Evolutionary conservation across 2,797 vertebrate genomes (phyloP).

Genomic region (Ctenochaetus hawaiiensis): DNA sequence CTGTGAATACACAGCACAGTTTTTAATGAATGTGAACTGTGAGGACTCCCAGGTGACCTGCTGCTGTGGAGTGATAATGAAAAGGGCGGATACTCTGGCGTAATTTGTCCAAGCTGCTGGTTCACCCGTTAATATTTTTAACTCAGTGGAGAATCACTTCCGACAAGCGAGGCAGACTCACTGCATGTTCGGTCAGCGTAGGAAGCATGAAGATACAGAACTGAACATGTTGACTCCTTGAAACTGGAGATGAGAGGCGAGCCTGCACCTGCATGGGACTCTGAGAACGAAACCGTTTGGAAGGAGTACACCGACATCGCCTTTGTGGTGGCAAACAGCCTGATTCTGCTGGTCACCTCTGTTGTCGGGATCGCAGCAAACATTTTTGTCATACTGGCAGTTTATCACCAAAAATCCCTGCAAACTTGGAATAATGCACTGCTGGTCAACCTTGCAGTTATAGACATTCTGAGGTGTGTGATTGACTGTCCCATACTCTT

Average conservation of each 20-base stretch:
- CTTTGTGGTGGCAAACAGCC: constrained; percentile 73
- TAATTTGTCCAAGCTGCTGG: constrained; percentile 63
- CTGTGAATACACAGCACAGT: constrained; percentile 68
- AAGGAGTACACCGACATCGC: constrained; percentile 51
- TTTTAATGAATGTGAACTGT: constrained; percentile 78
- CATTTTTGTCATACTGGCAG: constrained; percentile 83
- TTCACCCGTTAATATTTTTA: constrained; percentile 48
- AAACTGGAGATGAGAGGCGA: constrained; percentile 78
- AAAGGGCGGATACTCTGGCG: constrained; percentile 74
- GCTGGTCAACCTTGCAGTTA: constrained; percentile 84
- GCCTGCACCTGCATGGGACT: constrained; percentile 47
- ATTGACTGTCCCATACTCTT: constrained; percentile 85
- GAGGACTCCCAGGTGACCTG: constrained; percentile 77
- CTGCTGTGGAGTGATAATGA: constrained; percentile 82
- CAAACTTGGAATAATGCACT: constrained; percentile 84
- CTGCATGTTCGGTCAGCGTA: background rate
- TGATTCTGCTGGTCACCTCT: constrained; percentile 76
- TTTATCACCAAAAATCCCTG: constrained; percentile 81
- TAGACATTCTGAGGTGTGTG: constrained; percentile 78
- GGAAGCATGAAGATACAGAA: constrained; percentile 21
- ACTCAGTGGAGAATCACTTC: constrained; percentile 27
- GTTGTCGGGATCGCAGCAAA: constrained; percentile 81
- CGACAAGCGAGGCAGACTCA: background rate
- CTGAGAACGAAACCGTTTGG: constrained; percentile 68
- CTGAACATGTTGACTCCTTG: constrained; percentile 51